Evolutionary conservation across 2,888 invertebrate genomes (phyloP).

Genomic region (Drosophila crucigera): DNA sequence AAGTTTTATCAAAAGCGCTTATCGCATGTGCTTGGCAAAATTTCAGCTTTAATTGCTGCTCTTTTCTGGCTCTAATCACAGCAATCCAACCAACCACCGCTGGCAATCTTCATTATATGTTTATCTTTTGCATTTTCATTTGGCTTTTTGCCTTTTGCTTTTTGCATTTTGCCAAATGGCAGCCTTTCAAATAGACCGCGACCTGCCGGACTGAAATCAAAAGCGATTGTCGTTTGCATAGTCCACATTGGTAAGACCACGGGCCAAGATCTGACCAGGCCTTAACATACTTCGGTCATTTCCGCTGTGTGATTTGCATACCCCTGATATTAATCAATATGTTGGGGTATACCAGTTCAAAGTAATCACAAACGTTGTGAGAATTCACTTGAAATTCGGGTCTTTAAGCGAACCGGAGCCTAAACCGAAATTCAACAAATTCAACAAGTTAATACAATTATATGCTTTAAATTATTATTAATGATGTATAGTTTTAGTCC

Average conservation of each 20-base stretch:
- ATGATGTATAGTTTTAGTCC: not conserved
- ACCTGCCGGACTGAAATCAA: slow-evolving; percentile 12
- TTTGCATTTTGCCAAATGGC: slow-evolving; percentile 8
- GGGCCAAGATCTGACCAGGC: slow-evolving; percentile 28
- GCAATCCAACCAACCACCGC: slow-evolving; percentile 58
- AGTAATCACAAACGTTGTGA: too few species aligned
- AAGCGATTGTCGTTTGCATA: slow-evolving; percentile 29
- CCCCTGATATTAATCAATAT: not conserved
- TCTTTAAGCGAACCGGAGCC: not conserved
- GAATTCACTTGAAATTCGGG: not conserved
- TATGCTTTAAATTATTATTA: not conserved
- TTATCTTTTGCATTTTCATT: slow-evolving; percentile 62
- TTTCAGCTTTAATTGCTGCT: slow-evolving; percentile 69
- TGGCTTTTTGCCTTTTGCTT: not conserved
- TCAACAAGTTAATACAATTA: not conserved
- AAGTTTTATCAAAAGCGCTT: slow-evolving; percentile 54
- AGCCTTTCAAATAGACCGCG: slow-evolving; percentile 66
- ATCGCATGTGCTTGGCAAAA: slow-evolving; percentile 55
- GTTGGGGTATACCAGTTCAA: not conserved
- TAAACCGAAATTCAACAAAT: not conserved
- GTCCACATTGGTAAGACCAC: slow-evolving; percentile 11
- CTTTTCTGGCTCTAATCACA: slow-evolving; percentile 52
- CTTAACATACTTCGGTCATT: slow-evolving; percentile 45
- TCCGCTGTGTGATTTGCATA: slow-evolving; percentile 35
- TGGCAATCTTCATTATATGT: slow-evolving; percentile 71